Conservation (phyloP, 2,797 vertebrate species). For the Enteromius viviparus region DNA sequence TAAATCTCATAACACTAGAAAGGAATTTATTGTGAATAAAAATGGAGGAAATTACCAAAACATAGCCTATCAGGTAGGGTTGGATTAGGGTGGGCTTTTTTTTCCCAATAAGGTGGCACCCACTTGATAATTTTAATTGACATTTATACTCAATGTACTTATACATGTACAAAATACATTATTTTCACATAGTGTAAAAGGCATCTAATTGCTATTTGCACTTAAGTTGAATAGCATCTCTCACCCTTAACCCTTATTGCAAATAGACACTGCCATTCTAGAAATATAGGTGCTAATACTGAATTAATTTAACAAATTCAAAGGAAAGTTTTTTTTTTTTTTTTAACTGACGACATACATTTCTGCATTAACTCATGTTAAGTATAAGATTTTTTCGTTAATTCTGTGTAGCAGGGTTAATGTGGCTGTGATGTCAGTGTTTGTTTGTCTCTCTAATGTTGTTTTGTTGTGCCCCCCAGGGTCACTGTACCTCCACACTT, state of each 20-base stretch:
- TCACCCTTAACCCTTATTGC: background rate
- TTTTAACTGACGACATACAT: too few species aligned
- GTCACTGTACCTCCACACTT: slow-evolving; percentile 26
- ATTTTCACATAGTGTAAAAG: too few species aligned
- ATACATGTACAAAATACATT: too few species aligned
- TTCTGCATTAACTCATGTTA: background rate
- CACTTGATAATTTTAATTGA: background rate
- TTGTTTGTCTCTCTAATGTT: slow-evolving; percentile 28
- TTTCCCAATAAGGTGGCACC: background rate
- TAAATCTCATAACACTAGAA: background rate
- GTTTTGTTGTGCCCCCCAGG: slow-evolving; percentile 14
- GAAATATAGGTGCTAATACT: background rate
- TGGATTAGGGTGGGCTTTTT: background rate
- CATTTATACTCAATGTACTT: background rate
- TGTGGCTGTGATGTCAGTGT: background rate
- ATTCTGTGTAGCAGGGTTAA: background rate
- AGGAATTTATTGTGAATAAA: background rate
- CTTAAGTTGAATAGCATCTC: too few species aligned
- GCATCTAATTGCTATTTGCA: too few species aligned
- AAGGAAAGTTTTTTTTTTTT: background rate
- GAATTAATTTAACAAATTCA: background rate
- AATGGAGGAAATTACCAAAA: background rate
- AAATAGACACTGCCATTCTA: background rate
- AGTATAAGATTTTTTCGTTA: background rate
- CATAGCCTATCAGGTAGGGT: background rate